These are phyloP conservation scores for Danio rerio DNA, from an alignment of 2,113 vertebrate species.

Conservation along the genomic window GRCz12tu NC_133194.1:5614501-5615000, in stretches of 20 bases:
- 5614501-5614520: no score
- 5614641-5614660: constrained; percentile 64
- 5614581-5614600: not conserved
- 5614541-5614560: not conserved
- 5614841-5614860: constrained; percentile 38
- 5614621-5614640: constrained; percentile 1
- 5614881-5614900: constrained; percentile 51
- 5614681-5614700: constrained; percentile 71
- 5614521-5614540: not conserved
- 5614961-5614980: constrained; percentile 15
- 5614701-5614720: constrained; percentile 72
- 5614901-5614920: constrained; percentile 27
- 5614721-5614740: constrained; percentile 76
- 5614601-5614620: not conserved
- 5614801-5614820: constrained; percentile 39
- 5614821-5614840: constrained; percentile 33
- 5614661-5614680: constrained; percentile 67
- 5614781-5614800: constrained; percentile 79
- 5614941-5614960: constrained; percentile 15
- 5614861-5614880: constrained; percentile 47
- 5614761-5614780: constrained; percentile 77
- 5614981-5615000: constrained; percentile 65
- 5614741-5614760: constrained; percentile 77
- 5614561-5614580: not conserved
- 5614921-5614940: constrained; percentile 45